A percentile compares a stretch with the other conserved stretches of the same genome.
These are phyloP conservation scores for Phataginus tricuspis DNA, from an alignment of 2,797 vertebrate genomes.

Conservation along the genomic window DNA sequence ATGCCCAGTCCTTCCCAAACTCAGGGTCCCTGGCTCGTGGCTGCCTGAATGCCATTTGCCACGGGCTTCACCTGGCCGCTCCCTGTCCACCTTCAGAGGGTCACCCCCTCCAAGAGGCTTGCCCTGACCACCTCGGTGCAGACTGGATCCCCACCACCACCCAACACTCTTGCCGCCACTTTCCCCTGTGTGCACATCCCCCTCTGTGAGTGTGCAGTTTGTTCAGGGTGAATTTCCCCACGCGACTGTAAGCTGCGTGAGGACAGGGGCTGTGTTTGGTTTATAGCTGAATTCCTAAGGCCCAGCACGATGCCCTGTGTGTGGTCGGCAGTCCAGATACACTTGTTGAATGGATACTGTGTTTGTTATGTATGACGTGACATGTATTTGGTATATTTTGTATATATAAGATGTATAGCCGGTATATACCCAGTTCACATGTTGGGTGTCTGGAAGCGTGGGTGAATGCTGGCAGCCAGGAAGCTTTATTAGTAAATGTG, in stretches of 20 bases:
- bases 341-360: rapidly evolving
- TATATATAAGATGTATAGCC: rapidly evolving
- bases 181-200: not conserved
- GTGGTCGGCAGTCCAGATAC: rapidly evolving
- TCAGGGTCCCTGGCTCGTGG: rapidly evolving
- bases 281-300: rapidly evolving
- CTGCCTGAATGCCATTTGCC: not conserved
- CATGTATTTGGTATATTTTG: rapidly evolving
- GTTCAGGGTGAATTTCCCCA: not conserved
- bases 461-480: not conserved
- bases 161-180: rapidly evolving
- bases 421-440: too few relatives aligned
- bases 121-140: not conserved
- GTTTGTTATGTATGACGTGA: not conserved
- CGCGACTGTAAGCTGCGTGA: rapidly evolving
- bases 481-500: not conserved
- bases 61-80: not conserved
- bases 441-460: rapidly evolving
- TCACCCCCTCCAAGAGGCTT: not conserved
- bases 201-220: rapidly evolving
- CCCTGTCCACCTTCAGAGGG: not conserved
- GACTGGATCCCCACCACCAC: too few relatives aligned
- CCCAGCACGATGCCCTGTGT: too few relatives aligned
- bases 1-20: not conserved
- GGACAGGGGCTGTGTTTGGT: not conserved